Evolutionary conservation across 2,797 vertebrate genomes (phyloP).

Genomic region (Alcedo atthis): DNA sequence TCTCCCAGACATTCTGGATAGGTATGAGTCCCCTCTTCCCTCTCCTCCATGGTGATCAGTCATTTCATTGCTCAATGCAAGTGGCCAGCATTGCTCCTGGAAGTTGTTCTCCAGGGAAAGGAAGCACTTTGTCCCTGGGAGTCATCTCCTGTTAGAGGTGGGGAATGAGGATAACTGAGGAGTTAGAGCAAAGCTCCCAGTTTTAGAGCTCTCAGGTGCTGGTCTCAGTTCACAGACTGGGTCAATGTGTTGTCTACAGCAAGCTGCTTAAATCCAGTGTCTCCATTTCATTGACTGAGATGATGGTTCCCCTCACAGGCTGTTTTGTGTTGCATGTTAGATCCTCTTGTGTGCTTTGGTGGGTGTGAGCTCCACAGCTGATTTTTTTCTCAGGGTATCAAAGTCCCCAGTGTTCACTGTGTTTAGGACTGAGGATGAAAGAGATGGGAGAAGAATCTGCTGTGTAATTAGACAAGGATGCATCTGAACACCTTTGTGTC

Average conservation of each 20-base stretch:
- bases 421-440: background rate
- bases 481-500: background rate
- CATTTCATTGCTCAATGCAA: background rate
- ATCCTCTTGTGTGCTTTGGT: background rate
- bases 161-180: background rate
- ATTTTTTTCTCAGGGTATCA: background rate
- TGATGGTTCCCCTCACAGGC: background rate
- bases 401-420: background rate
- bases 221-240: background rate
- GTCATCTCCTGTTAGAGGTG: background rate
- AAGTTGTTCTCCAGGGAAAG: background rate
- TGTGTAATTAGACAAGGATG: background rate
- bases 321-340: background rate
- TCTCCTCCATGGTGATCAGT: background rate
- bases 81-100: background rate
- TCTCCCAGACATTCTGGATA: constrained; percentile 88
- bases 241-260: background rate
- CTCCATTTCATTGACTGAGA: background rate
- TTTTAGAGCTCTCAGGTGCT: background rate
- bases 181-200: background rate
- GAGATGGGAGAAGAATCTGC: background rate
- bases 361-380: background rate
- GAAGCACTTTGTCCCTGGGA: background rate
- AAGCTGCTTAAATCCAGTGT: background rate
- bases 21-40: constrained; percentile 77